Evolutionary conservation across 2,113 vertebrate genomes (phyloP).

Genomic region (Paramisgurnus dabryanus): DNA sequence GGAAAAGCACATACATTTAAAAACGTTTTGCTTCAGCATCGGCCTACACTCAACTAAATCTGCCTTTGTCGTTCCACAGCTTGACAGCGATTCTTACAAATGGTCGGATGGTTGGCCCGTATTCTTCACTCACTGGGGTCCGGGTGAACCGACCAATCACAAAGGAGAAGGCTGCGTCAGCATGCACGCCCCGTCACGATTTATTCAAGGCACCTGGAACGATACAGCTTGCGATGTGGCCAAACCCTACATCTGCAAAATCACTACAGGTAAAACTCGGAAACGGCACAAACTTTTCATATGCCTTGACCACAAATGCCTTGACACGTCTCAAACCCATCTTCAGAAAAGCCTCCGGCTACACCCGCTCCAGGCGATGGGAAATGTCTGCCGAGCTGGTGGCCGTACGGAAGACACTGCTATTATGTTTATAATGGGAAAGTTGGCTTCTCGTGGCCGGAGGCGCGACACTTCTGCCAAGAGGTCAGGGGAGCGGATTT

Average conservation of each 20-base stretch:
- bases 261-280: slow-evolving; percentile 64
- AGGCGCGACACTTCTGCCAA: slow-evolving; percentile 66
- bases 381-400: slow-evolving; percentile 53
- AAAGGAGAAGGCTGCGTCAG: slow-evolving; percentile 74
- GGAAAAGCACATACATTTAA: too few relatives aligned
- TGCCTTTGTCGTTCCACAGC: slow-evolving; percentile 50
- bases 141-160: slow-evolving; percentile 72
- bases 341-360: slow-evolving; percentile 65
- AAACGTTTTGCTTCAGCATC: too few relatives aligned
- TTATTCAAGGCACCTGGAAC: slow-evolving; percentile 78
- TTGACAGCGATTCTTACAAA: slow-evolving; percentile 55
- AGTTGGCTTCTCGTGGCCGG: slow-evolving; percentile 70
- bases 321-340: not conserved
- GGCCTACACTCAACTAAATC: not conserved
- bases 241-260: slow-evolving; percentile 77
- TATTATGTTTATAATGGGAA: slow-evolving; percentile 61
- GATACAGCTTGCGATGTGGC: slow-evolving; percentile 70
- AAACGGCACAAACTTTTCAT: not conserved
- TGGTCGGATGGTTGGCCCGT: slow-evolving; percentile 78
- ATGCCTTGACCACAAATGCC: not conserved
- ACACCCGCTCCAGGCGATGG: slow-evolving; percentile 71
- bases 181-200: slow-evolving; percentile 55
- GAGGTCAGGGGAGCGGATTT: slow-evolving; percentile 47
- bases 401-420: slow-evolving; percentile 67
- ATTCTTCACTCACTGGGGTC: slow-evolving; percentile 78